Evolutionary conservation across 2,888 invertebrate genomes (phyloP).

Genomic region (Caenorhabditis sp.): DNA sequence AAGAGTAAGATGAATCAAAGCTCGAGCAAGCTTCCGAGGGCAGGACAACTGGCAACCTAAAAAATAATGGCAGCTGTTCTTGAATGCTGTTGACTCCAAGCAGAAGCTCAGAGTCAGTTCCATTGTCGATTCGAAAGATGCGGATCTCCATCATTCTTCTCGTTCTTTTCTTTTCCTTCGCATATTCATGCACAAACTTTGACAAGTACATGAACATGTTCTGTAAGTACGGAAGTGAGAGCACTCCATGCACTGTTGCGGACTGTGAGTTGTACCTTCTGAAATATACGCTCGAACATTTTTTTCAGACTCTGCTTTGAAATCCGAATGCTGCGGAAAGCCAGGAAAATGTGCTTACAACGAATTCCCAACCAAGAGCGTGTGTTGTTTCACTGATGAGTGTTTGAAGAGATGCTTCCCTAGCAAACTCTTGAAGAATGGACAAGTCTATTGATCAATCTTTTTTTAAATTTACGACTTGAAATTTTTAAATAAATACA

Average conservation of each 20-base stretch:
- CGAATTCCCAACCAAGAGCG: conserved; percentile 65
- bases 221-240: conserved; percentile 72
- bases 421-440: conserved; percentile 76
- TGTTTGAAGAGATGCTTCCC: conserved; percentile 80
- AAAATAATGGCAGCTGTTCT: conserved; percentile 28
- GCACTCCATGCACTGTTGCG: conserved; percentile 63
- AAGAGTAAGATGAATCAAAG: too few species aligned
- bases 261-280: conserved; percentile 36
- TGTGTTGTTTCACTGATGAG: conserved; percentile 79
- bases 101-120: neutral
- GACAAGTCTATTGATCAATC: conserved; percentile 73
- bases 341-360: conserved; percentile 52
- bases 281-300: too few species aligned
- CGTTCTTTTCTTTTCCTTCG: conserved; percentile 19
- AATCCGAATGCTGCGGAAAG: conserved; percentile 54
- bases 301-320: conserved; percentile 53
- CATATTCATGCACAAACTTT: conserved; percentile 60
- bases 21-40: conserved; percentile 15
- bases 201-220: conserved; percentile 70
- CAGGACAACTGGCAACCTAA: conserved; percentile 23
- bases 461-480: neutral
- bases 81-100: neutral
- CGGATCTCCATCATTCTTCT: conserved; percentile 34
- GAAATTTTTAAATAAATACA: neutral
- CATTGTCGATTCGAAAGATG: conserved; percentile 20